Evolutionary conservation across 1,140 invertebrate species (phyloP), one percentile per base, ranked within the genome.

Genomic region (Aphaenogaster floridana): DNA sequence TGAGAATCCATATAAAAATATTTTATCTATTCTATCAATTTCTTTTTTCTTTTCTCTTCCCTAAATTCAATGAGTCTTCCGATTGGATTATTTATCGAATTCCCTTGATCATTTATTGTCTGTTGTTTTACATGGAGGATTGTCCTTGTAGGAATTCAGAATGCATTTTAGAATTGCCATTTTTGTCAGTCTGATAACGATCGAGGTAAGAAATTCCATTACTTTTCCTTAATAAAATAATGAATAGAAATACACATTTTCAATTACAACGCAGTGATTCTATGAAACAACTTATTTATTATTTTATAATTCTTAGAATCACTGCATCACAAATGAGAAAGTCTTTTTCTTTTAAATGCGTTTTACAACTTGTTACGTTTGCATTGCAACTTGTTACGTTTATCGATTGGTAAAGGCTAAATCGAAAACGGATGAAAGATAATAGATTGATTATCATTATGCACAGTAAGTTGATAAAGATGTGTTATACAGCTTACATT

Each of bases 1-100:
- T 86, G 81, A 66, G 61, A 93, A 94, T 94, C 74, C 86, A 93
- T 95, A 95, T 86, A 95, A 95, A 95, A 95, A 95, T 95, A 95
- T 93, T 92, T 90, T 77, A 89, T 94, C 93, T 95, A 94, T 83
- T 93, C 94, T 92, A 92, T 91, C 84, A 91, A 88, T 91, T 90
- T 86, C 88, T 86, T 63, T 54, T 88, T 74, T 66, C 4, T 71
- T 81, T 87, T 78, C 34, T 59, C 48, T 86, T 77, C 42, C 86
- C 91, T 86, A 76, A 86, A 59, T 92, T 91, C 71, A 88, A 87
- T 86, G 59, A 86, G 66, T 86, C 54, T 87, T 88, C 63, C 66
- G 86, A 87, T 91, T 88, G 80, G 54, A 92, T 91, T 89, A 54
- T 90, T 86, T 48, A 63, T 74, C 77, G 36, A 91, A 92, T 92